Evolutionary conservation across 2,888 invertebrate species (phyloP).

Genomic region (Nematopogon swammerdamellus): DNA sequence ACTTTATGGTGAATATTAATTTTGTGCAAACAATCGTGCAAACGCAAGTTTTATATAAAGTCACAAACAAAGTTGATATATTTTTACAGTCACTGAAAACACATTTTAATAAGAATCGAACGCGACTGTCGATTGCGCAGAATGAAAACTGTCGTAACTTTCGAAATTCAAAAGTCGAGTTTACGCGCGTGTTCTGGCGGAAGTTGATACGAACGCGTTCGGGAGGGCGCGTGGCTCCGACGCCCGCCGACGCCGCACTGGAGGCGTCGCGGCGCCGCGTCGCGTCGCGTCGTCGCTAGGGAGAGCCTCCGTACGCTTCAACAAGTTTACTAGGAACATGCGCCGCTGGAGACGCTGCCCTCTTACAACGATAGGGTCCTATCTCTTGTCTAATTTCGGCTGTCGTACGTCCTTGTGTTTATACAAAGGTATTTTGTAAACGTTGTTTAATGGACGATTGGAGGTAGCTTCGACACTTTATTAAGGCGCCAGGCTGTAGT

Average conservation of each 20-base stretch:
- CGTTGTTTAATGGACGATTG: neutral
- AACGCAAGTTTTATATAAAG: too few species aligned
- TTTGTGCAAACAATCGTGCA: too few species aligned
- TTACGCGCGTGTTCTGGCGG: neutral
- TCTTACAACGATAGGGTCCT: too few species aligned
- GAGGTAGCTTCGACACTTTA: neutral
- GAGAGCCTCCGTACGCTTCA: neutral
- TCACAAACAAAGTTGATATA: too few species aligned
- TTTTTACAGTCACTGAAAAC: too few species aligned
- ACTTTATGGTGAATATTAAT: too few species aligned
- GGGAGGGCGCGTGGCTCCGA: neutral
- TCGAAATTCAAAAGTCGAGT: neutral
- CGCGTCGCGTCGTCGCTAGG: constrained; percentile 1
- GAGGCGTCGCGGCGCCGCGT: neutral
- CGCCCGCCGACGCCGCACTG: constrained; percentile 1
- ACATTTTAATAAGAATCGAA: too few species aligned
- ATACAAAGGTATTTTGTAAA: neutral
- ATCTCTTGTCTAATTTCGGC: too few species aligned
- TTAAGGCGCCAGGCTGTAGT: neutral
- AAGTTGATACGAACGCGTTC: neutral
- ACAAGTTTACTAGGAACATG: neutral
- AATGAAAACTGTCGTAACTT: too few species aligned
- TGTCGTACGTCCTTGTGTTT: too few species aligned
- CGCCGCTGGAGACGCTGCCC: neutral
- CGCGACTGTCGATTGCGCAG: too few species aligned